A percentile compares a stretch with the other conserved stretches of the same genome.
phyloP scores from a whole-genome alignment of 2,113 vertebrate species.

The Oryzias woworae region DNA sequence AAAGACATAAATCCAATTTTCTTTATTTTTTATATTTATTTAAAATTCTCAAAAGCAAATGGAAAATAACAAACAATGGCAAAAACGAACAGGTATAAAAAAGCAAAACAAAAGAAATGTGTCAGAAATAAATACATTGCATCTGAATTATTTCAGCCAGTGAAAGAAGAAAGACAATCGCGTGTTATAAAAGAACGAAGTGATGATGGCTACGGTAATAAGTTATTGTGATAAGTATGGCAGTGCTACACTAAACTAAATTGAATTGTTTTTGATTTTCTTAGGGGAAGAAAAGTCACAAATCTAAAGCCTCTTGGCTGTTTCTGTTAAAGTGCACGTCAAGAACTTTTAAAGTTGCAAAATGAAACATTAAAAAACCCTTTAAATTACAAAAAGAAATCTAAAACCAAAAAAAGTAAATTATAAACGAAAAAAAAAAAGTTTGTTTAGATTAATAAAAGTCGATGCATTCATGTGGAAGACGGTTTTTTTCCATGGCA shows the following conservation, averaged over 20 bases:
- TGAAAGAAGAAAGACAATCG: slow-evolving; percentile 66
- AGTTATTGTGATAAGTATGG: slow-evolving; percentile 81
- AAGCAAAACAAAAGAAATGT: slow-evolving; percentile 80
- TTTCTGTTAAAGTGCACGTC: slow-evolving; percentile 89
- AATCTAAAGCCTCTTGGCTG: slow-evolving; percentile 77
- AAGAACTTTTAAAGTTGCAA: slow-evolving; percentile 79
- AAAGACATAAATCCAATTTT: slow-evolving; percentile 23
- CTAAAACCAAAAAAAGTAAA: slow-evolving; percentile 41
- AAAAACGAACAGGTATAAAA: slow-evolving; percentile 84
- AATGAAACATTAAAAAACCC: slow-evolving; percentile 58
- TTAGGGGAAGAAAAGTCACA: slow-evolving; percentile 58
- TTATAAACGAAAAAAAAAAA: slow-evolving; percentile 23
- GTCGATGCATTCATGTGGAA: slow-evolving; percentile 67
- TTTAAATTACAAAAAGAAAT: slow-evolving; percentile 27
- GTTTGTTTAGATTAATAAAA: slow-evolving; percentile 44
- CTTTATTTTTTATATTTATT: slow-evolving; percentile 46
- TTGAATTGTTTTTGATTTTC: slow-evolving; percentile 38
- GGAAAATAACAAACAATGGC: slow-evolving; percentile 83
- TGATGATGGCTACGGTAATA: slow-evolving; percentile 82
- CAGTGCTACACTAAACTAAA: slow-evolving; percentile 79
- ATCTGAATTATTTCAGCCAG: slow-evolving; percentile 70
- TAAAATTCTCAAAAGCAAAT: slow-evolving; percentile 74
- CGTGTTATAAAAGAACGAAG: slow-evolving; percentile 63
- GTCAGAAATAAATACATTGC: slow-evolving; percentile 87
- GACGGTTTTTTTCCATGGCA: slow-evolving; percentile 78